These are phyloP conservation scores for Brachionus koreanus DNA, from an alignment of 1,140 invertebrate species.

Conservation along the genomic window DNA sequence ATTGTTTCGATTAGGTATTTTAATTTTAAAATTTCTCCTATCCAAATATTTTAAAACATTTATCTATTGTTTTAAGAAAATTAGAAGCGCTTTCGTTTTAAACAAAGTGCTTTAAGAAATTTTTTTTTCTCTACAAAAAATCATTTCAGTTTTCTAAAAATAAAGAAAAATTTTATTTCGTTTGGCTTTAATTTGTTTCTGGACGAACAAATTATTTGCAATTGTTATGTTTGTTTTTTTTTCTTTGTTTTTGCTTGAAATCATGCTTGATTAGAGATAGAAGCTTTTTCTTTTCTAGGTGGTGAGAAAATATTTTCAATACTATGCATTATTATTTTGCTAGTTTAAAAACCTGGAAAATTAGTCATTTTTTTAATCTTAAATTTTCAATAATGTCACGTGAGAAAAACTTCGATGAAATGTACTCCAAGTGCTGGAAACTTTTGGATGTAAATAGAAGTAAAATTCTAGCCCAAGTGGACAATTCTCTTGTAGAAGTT, in stretches of 20 bases:
- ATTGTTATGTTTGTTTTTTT: not conserved
- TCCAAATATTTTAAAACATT: not conserved
- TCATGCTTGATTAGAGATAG: not conserved
- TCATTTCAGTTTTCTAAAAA: no score
- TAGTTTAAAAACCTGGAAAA: not conserved
- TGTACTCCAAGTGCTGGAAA: not conserved
- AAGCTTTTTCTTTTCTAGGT: not conserved
- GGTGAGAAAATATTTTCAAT: not conserved
- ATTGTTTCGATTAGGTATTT: not conserved
- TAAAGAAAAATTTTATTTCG: no score
- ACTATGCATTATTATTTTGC: not conserved
- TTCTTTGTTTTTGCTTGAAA: not conserved
- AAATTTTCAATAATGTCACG: not conserved
- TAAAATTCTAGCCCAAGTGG: not conserved
- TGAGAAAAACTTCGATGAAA: not conserved
- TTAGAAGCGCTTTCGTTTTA: not conserved
- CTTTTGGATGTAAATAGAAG: not conserved
- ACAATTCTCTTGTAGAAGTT: not conserved
- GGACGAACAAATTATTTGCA: no score
- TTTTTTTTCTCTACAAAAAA: not conserved
- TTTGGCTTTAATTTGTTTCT: no score
- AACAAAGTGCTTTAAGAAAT: not conserved
- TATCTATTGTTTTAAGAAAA: not conserved
- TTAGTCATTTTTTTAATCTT: not conserved
- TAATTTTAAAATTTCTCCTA: not conserved